Evolutionary conservation across 2,888 invertebrate species (phyloP), one percentile per base, ranked within the genome.

Genomic region (Dromius quadrimaculatus): DNA sequence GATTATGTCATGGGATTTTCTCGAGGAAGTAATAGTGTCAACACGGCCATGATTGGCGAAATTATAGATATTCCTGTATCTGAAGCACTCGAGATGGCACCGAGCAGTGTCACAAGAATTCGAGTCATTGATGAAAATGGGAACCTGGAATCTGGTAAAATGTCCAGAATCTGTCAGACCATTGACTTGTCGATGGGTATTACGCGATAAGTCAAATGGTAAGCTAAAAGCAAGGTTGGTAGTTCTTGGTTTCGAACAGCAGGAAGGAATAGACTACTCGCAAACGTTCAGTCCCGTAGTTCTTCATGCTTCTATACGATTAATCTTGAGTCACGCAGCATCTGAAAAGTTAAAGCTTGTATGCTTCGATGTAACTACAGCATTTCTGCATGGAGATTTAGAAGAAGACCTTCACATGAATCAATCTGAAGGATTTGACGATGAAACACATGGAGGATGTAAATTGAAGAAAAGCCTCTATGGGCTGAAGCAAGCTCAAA

Each of bases 281-380:
- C 69, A 75, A 68, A 74, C 73, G 2, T 76, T 77, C 61, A 74
- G 73, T 71, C 75, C 75, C 15, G 76, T 75, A 8, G 75, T 75
- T 65, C 63, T 74, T 32, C 71, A 75, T 70, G 70, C 62, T 2
- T 73, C 72, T 3, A 74, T 76, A 62, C 64, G 74, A 59, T 63
- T 75, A 13, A 43, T 76, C 8, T 54, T 77, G 3, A 75, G 75
- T 70, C 32, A 72, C 19, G 75, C 74, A 17, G 74, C 74, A 8
- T 72, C 71, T 23, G 71, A 75, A 4, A 62, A 66, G 54, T 71
- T 75, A 61, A 73, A 73, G 13, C 15, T 75, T 9, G 66, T 71
- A 57, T 73, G 73, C 8, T 77, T 77, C 32, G 75, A 75, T 68
- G 74, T 75, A 0, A 73, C 50, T 11, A 75, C 77, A 1, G 75